Conservation (phyloP, 2,113 vertebrate species). For the Gallinago media region DNA sequence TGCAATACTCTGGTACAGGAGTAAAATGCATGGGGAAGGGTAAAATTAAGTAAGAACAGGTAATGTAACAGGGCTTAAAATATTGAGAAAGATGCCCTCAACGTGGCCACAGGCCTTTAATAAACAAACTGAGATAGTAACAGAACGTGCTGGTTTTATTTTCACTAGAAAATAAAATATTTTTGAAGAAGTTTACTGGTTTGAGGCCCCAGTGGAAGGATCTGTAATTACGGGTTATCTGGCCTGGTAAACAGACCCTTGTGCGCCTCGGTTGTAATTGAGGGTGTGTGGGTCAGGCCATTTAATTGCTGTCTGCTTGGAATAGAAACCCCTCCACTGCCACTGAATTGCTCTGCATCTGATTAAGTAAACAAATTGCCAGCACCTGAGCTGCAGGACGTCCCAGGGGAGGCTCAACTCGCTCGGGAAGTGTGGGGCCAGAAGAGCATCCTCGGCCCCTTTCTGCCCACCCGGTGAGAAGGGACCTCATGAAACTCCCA, state of each 20-base stretch:
- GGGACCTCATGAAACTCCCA: neutral
- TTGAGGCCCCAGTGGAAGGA: constrained; percentile 52
- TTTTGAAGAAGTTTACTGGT: constrained; percentile 33
- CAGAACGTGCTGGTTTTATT: constrained; percentile 18
- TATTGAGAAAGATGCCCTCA: neutral
- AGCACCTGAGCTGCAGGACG: neutral
- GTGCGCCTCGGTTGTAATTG: constrained; percentile 59
- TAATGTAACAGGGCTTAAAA: neutral
- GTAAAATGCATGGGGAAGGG: neutral
- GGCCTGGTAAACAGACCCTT: constrained; percentile 55
- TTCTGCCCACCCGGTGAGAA: rapidly evolving
- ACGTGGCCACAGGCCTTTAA: neutral
- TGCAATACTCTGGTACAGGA: neutral
- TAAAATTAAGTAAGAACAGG: neutral
- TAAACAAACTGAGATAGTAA: constrained; percentile 19
- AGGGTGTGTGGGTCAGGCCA: constrained; percentile 62
- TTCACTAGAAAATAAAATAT: constrained; percentile 20
- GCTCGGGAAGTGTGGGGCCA: neutral
- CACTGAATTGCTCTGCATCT: constrained; percentile 32
- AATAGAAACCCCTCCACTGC: constrained; percentile 71
- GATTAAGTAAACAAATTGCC: constrained; percentile 58
- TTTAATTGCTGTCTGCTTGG: constrained; percentile 74
- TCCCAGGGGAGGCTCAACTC: neutral
- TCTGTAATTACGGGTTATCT: constrained; percentile 69
- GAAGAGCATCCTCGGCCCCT: neutral